Evolutionary conservation across 2,888 invertebrate genomes (phyloP), one percentile per base, ranked within the genome.

Genomic region (Leptopilina myrica): DNA sequence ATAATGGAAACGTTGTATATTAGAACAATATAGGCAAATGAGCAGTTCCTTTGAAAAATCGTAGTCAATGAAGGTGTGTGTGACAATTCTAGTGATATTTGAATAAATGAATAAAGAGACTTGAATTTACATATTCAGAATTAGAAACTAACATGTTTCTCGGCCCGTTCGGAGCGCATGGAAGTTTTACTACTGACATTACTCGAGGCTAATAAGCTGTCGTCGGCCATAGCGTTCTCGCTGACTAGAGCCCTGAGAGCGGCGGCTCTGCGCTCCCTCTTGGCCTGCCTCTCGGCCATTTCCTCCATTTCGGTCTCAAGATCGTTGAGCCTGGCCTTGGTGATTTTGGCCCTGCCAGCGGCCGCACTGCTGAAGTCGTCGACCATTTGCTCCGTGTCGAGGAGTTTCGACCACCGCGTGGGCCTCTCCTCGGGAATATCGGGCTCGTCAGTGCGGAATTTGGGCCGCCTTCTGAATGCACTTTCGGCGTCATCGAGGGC

Each of bases 241-340:
- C 94, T 95, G 20, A 96, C 94, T 43, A 96, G 90, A 0, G 95
- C 95, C 77, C 95, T 93, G 49, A 96, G 93, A 77, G 95, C 94
- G 0, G 95, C 95, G 2, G 95, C 94, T 67, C 96, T 94, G 80
- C 94, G 94, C 88, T 96, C 96, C 83, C 96, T 93, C 26, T 94
- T 94, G 0, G 94, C 95, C 86, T 94, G 94, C 87, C 95, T 94
- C 87, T 96, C 95, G 20, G 93, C 94, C 80, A 96, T 92, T 84
- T 95, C 95, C 64, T 94, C 93, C 95, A 96, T 96, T 91, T 96
- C 96, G 76, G 94, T 94, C 87, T 96, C 96, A 65, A 96, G 92
- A 87, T 96, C 96, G 59, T 93, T 93, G 20, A 96, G 92, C 73
- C 96, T 94, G 11, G 95, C 95, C 83, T 95, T 93, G 2, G 95